phyloP scores from a whole-genome alignment of 2,797 vertebrate genomes.

The Urocyon cinereoargenteus region DNA sequence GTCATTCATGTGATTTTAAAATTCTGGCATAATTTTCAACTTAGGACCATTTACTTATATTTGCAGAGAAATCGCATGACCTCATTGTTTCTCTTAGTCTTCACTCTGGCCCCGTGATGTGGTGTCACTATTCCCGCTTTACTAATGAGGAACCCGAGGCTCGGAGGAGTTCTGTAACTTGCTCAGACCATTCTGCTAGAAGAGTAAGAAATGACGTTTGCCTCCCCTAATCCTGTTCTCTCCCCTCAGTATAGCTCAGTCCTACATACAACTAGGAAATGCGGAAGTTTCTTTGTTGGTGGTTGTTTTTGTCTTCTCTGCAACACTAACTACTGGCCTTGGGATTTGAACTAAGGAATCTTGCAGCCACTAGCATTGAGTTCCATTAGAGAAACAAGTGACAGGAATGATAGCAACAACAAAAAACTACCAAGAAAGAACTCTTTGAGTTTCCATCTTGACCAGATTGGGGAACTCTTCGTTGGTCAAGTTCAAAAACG shows the following conservation, averaged over 20 bases:
- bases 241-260: background rate
- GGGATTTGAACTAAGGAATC: conserved; percentile 21
- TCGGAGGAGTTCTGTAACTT: background rate
- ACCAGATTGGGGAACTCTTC: background rate
- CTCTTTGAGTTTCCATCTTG: background rate
- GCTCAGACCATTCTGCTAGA: background rate
- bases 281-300: background rate
- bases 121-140: background rate
- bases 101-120: background rate
- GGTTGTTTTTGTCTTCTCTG: background rate
- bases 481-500: background rate
- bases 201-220: background rate
- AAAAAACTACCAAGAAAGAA: background rate
- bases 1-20: background rate
- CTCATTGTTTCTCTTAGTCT: background rate
- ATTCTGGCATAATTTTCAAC: background rate
- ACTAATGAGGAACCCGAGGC: background rate
- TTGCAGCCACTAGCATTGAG: background rate
- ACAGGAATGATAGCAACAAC: background rate
- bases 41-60: background rate
- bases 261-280: background rate
- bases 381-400: conserved; percentile 16
- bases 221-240: background rate
- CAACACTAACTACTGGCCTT: conserved; percentile 1
- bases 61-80: background rate